phyloP scores from a whole-genome alignment of 23 tunicate species.

The Ascidia mentula region DNA sequence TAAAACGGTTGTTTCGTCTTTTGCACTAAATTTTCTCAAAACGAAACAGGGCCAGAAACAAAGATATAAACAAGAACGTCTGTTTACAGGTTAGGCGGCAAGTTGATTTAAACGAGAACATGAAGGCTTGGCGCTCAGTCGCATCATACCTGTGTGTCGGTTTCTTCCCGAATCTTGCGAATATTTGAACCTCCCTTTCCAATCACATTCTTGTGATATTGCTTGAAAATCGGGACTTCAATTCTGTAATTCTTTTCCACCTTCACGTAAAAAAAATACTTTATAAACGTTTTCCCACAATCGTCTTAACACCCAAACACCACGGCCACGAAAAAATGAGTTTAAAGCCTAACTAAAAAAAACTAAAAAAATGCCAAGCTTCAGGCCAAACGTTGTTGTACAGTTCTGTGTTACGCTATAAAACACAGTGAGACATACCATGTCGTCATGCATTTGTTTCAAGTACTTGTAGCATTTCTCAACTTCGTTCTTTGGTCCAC shows the following conservation, averaged over 20 bases:
- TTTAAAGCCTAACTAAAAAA: background rate
- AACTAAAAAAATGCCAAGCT: background rate
- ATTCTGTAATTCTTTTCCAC: conserved; percentile 90
- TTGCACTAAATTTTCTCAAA: no score
- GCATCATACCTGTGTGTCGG: conserved; percentile 80
- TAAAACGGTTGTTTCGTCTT: no score
- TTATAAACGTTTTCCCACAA: no score
- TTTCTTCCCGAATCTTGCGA: conserved; percentile 89
- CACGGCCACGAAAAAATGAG: no score
- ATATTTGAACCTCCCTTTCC: conserved; percentile 98
- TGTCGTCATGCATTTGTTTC: conserved; percentile 77
- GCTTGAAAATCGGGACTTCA: conserved; percentile 98
- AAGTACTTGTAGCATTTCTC: conserved; percentile 77
- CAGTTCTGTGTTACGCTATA: background rate
- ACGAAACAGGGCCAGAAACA: no score
- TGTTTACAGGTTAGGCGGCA: no score
- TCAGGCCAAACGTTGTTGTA: no score
- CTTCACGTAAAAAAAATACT: conserved; percentile 23
- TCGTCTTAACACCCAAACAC: no score
- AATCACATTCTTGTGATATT: conserved; percentile 95
- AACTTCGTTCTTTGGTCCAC: conserved; percentile 94
- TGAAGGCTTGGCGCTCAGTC: background rate
- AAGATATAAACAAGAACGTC: no score
- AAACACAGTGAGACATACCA: conserved; percentile 41
- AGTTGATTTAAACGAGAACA: no score